Conservation (phyloP, 2,113 vertebrate species). For the Coryphaenoides rupestris region DNA sequence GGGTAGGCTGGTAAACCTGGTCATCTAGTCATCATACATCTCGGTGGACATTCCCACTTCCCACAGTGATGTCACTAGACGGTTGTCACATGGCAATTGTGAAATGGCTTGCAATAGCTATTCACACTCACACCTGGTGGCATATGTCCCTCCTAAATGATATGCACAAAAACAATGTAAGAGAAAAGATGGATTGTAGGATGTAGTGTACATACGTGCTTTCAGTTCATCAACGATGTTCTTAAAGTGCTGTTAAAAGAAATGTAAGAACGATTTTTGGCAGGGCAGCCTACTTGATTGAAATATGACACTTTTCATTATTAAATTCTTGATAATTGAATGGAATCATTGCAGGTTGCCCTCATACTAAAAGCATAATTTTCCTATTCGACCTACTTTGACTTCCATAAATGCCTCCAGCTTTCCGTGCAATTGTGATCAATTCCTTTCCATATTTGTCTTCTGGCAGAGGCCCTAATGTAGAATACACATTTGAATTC, state of each 20-base stretch:
- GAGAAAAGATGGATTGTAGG: background rate
- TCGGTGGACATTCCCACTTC: too few species aligned
- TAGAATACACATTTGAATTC: background rate
- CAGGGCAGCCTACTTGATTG: background rate
- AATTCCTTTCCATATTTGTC: slow-evolving; percentile 93
- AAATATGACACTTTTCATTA: slow-evolving; percentile 8
- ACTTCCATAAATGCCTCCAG: slow-evolving; percentile 86
- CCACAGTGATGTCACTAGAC: too few species aligned
- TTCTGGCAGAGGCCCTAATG: slow-evolving; percentile 86
- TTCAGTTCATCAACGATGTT: slow-evolving; percentile 86
- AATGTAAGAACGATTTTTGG: too few species aligned
- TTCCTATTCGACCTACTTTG: slow-evolving; percentile 74
- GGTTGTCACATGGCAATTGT: too few species aligned
- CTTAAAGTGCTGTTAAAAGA: slow-evolving; percentile 79
- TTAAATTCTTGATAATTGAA: too few species aligned
- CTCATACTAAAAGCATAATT: background rate
- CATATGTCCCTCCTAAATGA: too few species aligned
- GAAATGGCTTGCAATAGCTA: too few species aligned
- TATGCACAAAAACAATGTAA: background rate
- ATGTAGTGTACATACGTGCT: slow-evolving; percentile 76
- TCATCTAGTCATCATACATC: too few species aligned
- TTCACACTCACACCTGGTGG: too few species aligned
- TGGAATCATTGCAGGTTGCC: background rate
- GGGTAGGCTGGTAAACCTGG: too few species aligned
- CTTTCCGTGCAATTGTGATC: slow-evolving; percentile 84